Percentiles rank a stretch among this genome's conserved stretches.
Conservation (phyloP, 2,797 vertebrate species). For the Morus bassanus region DNA sequence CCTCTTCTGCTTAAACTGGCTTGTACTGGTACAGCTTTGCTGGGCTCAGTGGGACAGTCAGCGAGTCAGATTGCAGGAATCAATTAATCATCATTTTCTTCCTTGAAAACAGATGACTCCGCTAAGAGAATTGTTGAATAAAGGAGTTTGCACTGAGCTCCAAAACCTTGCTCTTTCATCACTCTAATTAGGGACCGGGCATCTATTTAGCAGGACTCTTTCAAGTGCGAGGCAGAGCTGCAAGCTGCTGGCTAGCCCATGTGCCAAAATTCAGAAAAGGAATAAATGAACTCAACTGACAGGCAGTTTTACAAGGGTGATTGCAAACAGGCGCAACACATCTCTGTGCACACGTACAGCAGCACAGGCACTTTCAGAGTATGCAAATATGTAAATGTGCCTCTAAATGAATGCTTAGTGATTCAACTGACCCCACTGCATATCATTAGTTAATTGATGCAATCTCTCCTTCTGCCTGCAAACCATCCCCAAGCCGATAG, state of each 20-base stretch:
- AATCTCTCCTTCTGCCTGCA: background rate
- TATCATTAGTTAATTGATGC: background rate
- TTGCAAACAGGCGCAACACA: background rate
- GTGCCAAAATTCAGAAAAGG: background rate
- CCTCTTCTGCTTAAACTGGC: background rate
- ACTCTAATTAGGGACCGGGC: background rate
- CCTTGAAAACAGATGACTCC: background rate
- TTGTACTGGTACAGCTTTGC: background rate
- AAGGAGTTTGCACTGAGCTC: background rate
- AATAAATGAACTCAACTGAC: background rate
- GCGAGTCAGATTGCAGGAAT: background rate
- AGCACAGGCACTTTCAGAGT: rapidly evolving
- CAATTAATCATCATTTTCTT: background rate
- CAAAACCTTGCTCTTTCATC: background rate
- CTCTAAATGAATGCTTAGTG: background rate
- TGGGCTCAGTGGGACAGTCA: background rate
- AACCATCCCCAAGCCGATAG: rapidly evolving
- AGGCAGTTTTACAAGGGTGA: background rate
- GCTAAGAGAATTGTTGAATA: background rate
- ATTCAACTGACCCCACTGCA: background rate
- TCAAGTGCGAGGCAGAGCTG: background rate
- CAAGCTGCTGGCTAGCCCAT: background rate
- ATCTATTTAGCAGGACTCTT: background rate
- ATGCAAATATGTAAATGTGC: background rate
- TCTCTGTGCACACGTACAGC: rapidly evolving